These are phyloP conservation scores for Pygocentrus nattereri DNA, from an alignment of 2,797 vertebrate species.

Conservation along the genomic window DNA sequence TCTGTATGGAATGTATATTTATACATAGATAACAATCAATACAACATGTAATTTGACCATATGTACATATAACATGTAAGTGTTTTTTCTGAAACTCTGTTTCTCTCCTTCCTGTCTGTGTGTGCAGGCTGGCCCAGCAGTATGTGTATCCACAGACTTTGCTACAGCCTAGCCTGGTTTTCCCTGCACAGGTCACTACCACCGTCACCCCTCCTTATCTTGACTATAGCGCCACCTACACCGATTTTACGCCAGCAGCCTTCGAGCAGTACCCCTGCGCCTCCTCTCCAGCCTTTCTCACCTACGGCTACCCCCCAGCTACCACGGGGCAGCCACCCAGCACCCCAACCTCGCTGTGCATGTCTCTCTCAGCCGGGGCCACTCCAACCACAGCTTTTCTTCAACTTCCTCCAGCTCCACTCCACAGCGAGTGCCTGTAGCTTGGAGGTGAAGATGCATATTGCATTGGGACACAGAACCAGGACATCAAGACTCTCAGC, in stretches of 20 bases:
- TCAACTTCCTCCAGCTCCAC: conserved; percentile 1
- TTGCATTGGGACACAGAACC: not conserved
- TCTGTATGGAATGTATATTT: no score
- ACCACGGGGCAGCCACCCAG: conserved; percentile 50
- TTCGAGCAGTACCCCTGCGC: conserved; percentile 93
- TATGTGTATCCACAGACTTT: conserved; percentile 93
- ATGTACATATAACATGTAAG: no score
- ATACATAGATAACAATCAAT: no score
- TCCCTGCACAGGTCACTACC: conserved; percentile 88
- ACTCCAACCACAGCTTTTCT: not conserved
- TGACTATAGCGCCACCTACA: conserved; percentile 88
- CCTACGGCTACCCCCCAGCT: conserved; percentile 84
- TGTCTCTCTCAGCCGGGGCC: not conserved
- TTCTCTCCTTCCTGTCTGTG: conserved; percentile 39
- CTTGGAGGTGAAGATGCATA: not conserved
- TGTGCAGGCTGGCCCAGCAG: conserved; percentile 88
- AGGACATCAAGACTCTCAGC: not conserved
- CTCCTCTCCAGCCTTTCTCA: conserved; percentile 87
- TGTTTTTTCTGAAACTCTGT: not conserved
- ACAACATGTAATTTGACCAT: no score
- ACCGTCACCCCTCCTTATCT: conserved; percentile 87
- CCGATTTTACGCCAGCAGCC: conserved; percentile 86
- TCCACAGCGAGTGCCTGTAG: not conserved
- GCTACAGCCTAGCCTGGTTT: conserved; percentile 91
- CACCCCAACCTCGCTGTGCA: not conserved